phyloP scores from a whole-genome alignment of 1,140 invertebrate genomes.

The Drosophila kepulauana region DNA sequence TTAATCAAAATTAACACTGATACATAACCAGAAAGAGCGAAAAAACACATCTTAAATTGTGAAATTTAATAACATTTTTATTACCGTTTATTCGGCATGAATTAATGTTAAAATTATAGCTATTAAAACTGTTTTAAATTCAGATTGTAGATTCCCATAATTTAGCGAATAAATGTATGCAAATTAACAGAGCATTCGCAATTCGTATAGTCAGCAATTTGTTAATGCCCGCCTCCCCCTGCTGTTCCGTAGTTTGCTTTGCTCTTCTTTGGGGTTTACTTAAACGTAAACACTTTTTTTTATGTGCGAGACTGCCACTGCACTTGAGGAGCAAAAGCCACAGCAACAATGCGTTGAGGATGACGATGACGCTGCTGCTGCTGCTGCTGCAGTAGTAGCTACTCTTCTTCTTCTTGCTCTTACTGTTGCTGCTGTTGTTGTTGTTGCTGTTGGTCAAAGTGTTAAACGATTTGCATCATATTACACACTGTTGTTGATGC shows the following conservation, averaged over 20 bases:
- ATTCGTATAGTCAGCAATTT: conserved; percentile 9
- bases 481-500: conserved; percentile 71
- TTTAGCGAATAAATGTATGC: background rate
- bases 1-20: no score
- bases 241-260: conserved; percentile 44
- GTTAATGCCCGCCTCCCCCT: conserved; percentile 21
- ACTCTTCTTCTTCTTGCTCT: background rate
- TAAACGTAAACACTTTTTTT: conserved; percentile 56
- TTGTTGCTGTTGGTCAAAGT: conserved; percentile 73
- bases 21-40: no score
- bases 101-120: background rate
- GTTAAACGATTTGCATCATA: conserved; percentile 82
- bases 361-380: conserved; percentile 37
- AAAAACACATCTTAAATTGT: no score
- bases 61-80: no score
- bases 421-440: conserved; percentile 35
- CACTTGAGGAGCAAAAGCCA: conserved; percentile 52
- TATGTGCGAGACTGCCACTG: conserved; percentile 59
- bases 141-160: background rate
- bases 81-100: background rate
- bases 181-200: conserved; percentile 23
- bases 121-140: background rate
- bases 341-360: conserved; percentile 70
- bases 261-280: conserved; percentile 41
- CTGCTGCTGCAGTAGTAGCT: conserved; percentile 24